Base-by-base conservation (phyloP, 1,140 invertebrate species). In the Cotesia vestalis region DNA sequence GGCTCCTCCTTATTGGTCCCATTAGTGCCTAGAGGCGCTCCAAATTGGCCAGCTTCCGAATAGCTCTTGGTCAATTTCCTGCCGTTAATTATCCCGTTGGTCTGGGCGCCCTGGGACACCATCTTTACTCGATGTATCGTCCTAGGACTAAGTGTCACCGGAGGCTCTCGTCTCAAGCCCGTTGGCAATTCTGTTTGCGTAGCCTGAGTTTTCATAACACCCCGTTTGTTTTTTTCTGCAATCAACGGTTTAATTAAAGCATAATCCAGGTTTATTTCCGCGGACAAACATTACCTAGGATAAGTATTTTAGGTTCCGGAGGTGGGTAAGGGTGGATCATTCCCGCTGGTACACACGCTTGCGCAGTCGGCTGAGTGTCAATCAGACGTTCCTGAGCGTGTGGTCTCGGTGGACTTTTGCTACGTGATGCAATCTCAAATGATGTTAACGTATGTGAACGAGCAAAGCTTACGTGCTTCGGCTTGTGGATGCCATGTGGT, bases 381-480 rank as follows among this genome's bases (percentile, higher is more conserved):
- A 87, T 87, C n/a, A 93, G 85, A 64, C 93, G 87, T 83, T 94
- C 93, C 78, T 93, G 92, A 77, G 91, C 93, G 59, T 90, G 88
- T 4, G 91, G 76, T 80, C 88, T 79, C 78, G 89, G 77, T 79
- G 90, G 85, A 63, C 89, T 87, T 60, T 83, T 86, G 73, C 82
- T 86, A n/a, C 88, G 84, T 85, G 74, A 91, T 59, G 71, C 38
- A 88, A 84, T 91, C 69, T 95, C 94, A 77, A 95, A 94, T 2
- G 93, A 94, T 4, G 93, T 93, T 64, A 95, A 81, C 0, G 94
- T 95, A 76, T 95, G 92, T 1, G 94, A 95, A 38, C 93, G 89
- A 17, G 95, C 95, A 80, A 97, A 97, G 79, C 94, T 96, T 38
- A 97, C 95, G 83, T 96, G 95, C 83, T 96, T 96, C 73, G 91